Base-by-base conservation (phyloP, 2,113 vertebrate species). In the Chamaea fasciata region DNA sequence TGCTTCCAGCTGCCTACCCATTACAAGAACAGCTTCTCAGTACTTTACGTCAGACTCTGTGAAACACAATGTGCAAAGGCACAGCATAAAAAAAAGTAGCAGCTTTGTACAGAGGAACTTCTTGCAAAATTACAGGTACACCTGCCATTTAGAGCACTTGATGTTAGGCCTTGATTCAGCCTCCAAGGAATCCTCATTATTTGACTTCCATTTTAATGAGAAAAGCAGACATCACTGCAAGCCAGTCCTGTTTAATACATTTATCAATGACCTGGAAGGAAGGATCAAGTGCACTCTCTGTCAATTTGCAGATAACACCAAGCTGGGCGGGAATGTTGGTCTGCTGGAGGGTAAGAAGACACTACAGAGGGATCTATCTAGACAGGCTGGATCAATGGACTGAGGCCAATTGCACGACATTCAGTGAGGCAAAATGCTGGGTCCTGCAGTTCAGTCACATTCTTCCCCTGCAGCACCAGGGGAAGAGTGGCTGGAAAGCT, bases 1-100 rank as follows among this genome's bases (percentile, higher is more conserved):
- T 2, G 1, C 13, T 75, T 83, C 11, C 42, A 70, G 13, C 18
- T 82, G 15, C 27, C n/a, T 42, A 42, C 3, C 13, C 0, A 0
- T 26, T 56, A 62, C 9, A 70, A 39, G 59, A 75, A 7, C 7
- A 83, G 8, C 14, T 86, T 67, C 52, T 67, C 22, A 23, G 3
- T 79, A 33, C 11, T 65, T 85, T 47, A 22, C 6, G 24, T 60
- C 49, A 77, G 35, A 64, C 26, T 53, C 47, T 42, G 11, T 0
- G 4, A 69, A 90, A 65, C 9, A 27, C 4, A 50, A 10, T n/a
- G 7, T 52, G 13, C 30, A 50, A 84, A 90, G 10, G 27, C 31
- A 49, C 24, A n/a, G 7, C 41, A 49, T 33, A 39, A 70, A 86
- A 28, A 41, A 67, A 19, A n/a, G 6, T 5, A 11, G 2, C 16